Conservation (phyloP, 1,140 invertebrate genomes). For the Notospermus geniculatus region DNA sequence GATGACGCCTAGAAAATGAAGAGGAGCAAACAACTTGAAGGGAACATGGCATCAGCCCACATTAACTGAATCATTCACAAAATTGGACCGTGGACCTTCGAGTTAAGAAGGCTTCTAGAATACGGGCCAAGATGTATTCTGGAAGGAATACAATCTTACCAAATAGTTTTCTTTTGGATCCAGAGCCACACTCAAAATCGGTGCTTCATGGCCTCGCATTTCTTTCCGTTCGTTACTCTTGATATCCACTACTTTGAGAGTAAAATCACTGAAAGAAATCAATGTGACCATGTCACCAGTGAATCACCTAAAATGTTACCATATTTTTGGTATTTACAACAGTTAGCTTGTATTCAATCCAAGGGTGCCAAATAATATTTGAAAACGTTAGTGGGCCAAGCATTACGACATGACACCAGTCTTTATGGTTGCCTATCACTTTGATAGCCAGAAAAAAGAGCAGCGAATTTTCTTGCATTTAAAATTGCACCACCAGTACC, state of each 20-base stretch:
- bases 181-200: conserved; percentile 81
- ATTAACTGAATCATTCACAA: background rate
- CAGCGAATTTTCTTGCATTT: too few species aligned
- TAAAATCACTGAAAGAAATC: conserved; percentile 75
- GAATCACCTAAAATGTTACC: too few species aligned
- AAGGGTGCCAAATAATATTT: too few species aligned
- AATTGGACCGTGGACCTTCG: too few species aligned
- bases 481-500: too few species aligned
- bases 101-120: too few species aligned
- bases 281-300: background rate
- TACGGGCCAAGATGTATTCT: background rate
- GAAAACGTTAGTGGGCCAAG: too few species aligned
- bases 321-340: too few species aligned
- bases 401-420: too few species aligned
- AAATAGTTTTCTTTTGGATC: conserved; percentile 76
- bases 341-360: background rate
- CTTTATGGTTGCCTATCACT: too few species aligned
- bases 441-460: too few species aligned
- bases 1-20: conserved; percentile 66
- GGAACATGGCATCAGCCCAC: background rate
- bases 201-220: conserved; percentile 75
- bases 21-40: too few species aligned
- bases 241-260: conserved; percentile 72
- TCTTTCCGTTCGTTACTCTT: conserved; percentile 53
- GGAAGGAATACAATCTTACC: conserved; percentile 53